phyloP scores from a whole-genome alignment of 2,113 vertebrate species.

The Piprites chloris region DNA sequence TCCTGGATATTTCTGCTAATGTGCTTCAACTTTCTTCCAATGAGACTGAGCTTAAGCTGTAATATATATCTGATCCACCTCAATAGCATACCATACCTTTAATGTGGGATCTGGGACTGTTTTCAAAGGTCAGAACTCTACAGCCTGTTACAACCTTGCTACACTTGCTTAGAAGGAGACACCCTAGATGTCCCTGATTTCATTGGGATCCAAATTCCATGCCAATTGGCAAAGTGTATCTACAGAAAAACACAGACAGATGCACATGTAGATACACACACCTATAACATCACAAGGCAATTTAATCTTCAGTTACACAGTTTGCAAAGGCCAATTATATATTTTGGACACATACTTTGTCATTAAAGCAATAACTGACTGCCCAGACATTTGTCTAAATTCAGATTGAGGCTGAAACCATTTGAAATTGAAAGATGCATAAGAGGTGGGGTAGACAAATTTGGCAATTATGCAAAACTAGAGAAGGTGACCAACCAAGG shows the following conservation, averaged over 20 bases:
- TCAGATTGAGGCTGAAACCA: not conserved
- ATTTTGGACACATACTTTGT: not conserved
- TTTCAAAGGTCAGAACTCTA: not conserved
- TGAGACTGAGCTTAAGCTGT: not conserved
- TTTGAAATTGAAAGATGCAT: not conserved
- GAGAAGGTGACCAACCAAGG: not conserved
- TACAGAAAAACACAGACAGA: not conserved
- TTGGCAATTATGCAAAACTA: constrained; percentile 16
- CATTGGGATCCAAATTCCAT: not conserved
- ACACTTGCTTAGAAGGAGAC: not conserved
- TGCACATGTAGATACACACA: not conserved
- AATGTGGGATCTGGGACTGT: not conserved
- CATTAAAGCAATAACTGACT: not conserved
- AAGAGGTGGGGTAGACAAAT: not conserved
- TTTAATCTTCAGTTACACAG: not conserved
- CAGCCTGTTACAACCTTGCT: not conserved
- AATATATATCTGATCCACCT: not conserved
- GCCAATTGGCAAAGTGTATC: not conserved
- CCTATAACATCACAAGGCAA: not conserved
- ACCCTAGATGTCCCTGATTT: not conserved
- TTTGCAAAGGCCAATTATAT: not conserved
- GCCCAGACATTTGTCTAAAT: not conserved
- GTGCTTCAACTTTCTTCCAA: not conserved
- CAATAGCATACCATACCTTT: not conserved
- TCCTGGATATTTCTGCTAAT: not conserved